Evolutionary conservation across 2,888 invertebrate genomes (phyloP), one percentile per base, ranked within the genome.

Genomic region (Pasiphila rectangulata): DNA sequence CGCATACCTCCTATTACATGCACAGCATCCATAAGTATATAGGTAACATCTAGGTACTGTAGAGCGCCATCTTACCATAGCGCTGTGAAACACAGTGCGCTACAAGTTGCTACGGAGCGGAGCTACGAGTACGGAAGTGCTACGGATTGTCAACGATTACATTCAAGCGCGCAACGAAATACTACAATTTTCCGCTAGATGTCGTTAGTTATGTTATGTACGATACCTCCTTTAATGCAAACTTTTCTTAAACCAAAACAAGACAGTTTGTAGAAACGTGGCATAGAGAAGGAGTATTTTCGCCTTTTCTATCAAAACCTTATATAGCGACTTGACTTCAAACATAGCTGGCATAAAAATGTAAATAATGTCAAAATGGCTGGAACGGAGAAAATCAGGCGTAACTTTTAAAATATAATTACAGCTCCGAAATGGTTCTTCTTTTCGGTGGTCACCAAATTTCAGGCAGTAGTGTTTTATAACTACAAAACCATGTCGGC

Each of bases 401-500:
- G 37, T 63, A 63, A 63, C 46, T 47, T 51, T 45, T 61, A 74
- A 69, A 72, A 79, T 78, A 73, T 71, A 68, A 64, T 61, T 64
- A n/a, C n/a, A 66, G 50, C 51, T 51, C 45, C 24, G 17, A 10
- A 32, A 32, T 16, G 32, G 16, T 32, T 13, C 15, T 15, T 16
- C 15, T 30, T 30, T 15, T 32, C 17, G 16, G 32, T 32, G 51
- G 37, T 53, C 27, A 42, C 45, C 46, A 44, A 46, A 54, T 52
- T 50, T 47, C 47, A 38, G 24, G 6, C 43, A 36, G 47, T 41
- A 45, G 19, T 44, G 13, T 16, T 29, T 20, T 30, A 4, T 16
- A 35, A 23, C 5, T 15, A 27, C 52, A 53, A 54, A 59, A 74
- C 49, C 53, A 84, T 85, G 86, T 72, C 73, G 52, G 67, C 72